Evolutionary conservation across 2,113 vertebrate species (phyloP).

Genomic region (Hypomesus transpacificus): DNA sequence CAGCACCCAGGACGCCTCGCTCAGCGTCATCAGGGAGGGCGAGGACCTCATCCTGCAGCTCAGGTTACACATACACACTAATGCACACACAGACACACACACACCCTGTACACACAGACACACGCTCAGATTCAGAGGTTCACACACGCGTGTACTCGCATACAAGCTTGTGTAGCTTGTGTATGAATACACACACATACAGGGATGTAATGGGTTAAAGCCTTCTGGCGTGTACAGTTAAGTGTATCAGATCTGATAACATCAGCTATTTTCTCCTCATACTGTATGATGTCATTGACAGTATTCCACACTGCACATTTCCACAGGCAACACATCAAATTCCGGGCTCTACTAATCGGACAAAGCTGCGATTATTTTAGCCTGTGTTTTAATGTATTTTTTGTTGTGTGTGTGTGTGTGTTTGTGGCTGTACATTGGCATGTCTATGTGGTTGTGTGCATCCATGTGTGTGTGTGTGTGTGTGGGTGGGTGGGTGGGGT

Average conservation of each 20-base stretch:
- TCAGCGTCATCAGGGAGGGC: constrained; percentile 70
- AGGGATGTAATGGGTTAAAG: not conserved
- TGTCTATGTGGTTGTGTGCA: not conserved
- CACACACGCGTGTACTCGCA: too few species aligned
- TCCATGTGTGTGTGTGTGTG: not conserved
- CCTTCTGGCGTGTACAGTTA: too few species aligned
- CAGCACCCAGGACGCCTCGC: constrained; percentile 68
- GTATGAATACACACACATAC: not conserved
- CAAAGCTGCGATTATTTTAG: not conserved
- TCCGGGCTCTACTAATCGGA: not conserved
- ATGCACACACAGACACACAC: constrained; percentile 5
- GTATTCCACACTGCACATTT: not conserved
- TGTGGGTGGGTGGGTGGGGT: not conserved
- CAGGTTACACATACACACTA: too few species aligned
- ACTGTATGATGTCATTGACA: too few species aligned
- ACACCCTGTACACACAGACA: constrained; percentile 1
- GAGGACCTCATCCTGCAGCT: constrained; percentile 71
- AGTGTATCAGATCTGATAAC: too few species aligned
- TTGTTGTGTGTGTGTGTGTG: constrained; percentile 7
- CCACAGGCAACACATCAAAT: not conserved
- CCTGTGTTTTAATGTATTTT: not conserved
- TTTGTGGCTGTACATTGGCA: not conserved
- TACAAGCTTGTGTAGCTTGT: not conserved
- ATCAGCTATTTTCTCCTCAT: too few species aligned
- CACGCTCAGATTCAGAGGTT: not conserved